Evolutionary conservation across 2,888 invertebrate species (phyloP), one percentile per base, ranked within the genome.

Genomic region (Perdita meconis): DNA sequence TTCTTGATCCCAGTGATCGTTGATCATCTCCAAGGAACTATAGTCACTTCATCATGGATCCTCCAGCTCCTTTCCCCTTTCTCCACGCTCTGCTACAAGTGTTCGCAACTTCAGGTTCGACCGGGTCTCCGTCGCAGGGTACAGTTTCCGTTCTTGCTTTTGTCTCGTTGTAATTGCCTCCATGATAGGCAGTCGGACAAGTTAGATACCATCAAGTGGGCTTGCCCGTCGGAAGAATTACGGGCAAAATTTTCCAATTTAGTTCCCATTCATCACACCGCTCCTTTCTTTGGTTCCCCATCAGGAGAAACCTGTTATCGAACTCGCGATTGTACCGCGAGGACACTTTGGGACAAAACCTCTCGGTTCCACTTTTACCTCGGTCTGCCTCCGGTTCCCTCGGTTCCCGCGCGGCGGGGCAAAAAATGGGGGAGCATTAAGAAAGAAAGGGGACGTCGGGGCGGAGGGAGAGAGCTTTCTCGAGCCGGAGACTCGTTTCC

Each of bases 1-100:
- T 55, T 42, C 59, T 42, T 51, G 22, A 70, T 70, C 44, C 53
- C 70, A 26, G 30, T 57, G 50, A 68, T 78, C 64, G 83, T 83
- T 71, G 76, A 83, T 83, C 83, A 77, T 78, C 83, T 68, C 78
- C 82, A 69, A 78, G 83, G 82, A 80, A 80, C 67, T 66, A 55
- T 50, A 67, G 55, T 19, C 38, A 24, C 22, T 13, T n/a, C n/a
- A n/a, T n/a, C 65, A 63, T 57, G 24, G 69, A 40, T 57, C 22
- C 60, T 51, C 2, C 65, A 19, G 38, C 50, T 12, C 63, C 77
- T 70, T 55, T 78, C 78, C 82, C 74, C 55, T 71, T 40, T 82
- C 82, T 63, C 82, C 82, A 78, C 50, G 42, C 59, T 24, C 30
- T 42, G 61, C 22, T 72, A 60, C 60, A 57, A 47, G 63, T 64